Conservation (phyloP, 2,888 invertebrate genomes). For the Miltochrista miniata region DNA sequence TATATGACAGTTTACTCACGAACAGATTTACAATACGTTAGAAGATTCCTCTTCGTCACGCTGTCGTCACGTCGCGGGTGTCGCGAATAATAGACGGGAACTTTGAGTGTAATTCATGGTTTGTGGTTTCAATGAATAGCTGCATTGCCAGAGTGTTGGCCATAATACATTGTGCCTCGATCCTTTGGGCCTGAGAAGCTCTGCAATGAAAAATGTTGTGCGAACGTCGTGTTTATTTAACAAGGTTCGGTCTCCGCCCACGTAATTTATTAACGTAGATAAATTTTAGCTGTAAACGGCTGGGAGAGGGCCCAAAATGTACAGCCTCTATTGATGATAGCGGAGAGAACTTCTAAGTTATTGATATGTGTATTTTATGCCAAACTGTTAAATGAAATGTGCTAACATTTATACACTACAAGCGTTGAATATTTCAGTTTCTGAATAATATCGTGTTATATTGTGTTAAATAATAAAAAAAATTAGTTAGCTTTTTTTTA, state of each 20-base stretch:
- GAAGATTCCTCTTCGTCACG: constrained; percentile 40
- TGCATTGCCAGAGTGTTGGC: constrained; percentile 37
- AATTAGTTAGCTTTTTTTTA: no score
- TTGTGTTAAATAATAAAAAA: no score
- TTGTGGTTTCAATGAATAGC: constrained; percentile 50
- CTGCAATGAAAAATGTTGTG: constrained; percentile 69
- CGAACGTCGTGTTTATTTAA: constrained; percentile 72
- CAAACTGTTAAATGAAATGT: no score
- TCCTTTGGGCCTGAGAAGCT: constrained; percentile 46
- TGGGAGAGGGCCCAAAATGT: constrained; percentile 46
- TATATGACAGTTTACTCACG: constrained; percentile 13
- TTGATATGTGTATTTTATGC: constrained; percentile 10
- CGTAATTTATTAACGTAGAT: constrained; percentile 72
- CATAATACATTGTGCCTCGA: constrained; percentile 33
- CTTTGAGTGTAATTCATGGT: constrained; percentile 45
- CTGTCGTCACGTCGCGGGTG: constrained; percentile 23
- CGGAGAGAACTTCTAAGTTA: constrained; percentile 38
- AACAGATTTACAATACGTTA: constrained; percentile 37
- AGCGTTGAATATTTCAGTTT: no score
- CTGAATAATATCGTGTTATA: constrained; percentile 12
- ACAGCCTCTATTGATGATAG: constrained; percentile 61
- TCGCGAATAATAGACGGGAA: constrained; percentile 39
- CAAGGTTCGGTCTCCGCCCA: constrained; percentile 54
- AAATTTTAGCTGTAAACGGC: constrained; percentile 66
- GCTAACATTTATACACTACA: no score